Evolutionary conservation across 2,888 invertebrate species (phyloP), one percentile per base, ranked within the genome.

Genomic region (Deroplatys truncata): DNA sequence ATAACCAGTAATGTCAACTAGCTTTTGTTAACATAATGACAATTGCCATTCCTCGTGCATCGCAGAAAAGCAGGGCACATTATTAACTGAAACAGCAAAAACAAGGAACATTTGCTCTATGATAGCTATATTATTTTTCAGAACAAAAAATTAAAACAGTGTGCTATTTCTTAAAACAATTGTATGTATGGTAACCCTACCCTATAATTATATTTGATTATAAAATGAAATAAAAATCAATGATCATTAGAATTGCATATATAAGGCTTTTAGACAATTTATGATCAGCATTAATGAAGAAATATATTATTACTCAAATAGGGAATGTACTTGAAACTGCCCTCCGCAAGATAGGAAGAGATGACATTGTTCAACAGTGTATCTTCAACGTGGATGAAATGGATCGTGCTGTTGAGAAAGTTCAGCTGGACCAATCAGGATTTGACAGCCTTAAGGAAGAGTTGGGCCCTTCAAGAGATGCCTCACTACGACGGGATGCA

Each of bases 281-380:
- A 43, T 43, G 2, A 35, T 35, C 9, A 9, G 56, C 20, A 56
- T 1, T 72, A 72, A 72, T 72, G 20, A 72, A 20, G 7, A 7
- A 72, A 72, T 72, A 16, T 20, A 84, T 84, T 28, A 10, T 56
- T 82, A 31, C n/a, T 90, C 83, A 89, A 88, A 91, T 92, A 94
- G 95, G 95, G 86, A 96, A 96, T 92, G 96, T 96, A 10, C 94
- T 99, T 92, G 98, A 98, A 93, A 95, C 97, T 92, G 98, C 98
- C 1, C 94, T 99, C 85, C 96, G 96, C 92, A 96, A 96, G 91
- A 98, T 99, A 91, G 97, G 97, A 89, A 95, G 99, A 92, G 98
- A 98, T 92, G 98, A 99, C 93, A 98, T 99, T 88, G 97, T 98
- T 92, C 96, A 97, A 91, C 97, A 97, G 92, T 98, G 98, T 93